phyloP scores from a whole-genome alignment of 2,113 vertebrate species.

The Oncorhynchus kisutch region DNA sequence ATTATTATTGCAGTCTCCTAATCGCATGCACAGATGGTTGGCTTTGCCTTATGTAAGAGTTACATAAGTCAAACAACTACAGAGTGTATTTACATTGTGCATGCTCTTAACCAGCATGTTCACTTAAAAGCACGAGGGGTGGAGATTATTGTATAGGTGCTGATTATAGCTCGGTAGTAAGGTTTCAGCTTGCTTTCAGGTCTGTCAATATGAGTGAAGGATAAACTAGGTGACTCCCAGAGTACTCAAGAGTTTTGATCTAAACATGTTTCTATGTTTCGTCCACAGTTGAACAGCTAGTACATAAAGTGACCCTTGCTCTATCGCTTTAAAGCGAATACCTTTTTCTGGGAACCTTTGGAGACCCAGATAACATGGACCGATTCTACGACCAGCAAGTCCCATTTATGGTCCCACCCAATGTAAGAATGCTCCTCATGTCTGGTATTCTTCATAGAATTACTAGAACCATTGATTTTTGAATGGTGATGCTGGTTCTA shows the following conservation, averaged over 20 bases:
- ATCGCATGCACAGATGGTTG: slow-evolving; percentile 48
- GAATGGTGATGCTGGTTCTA: no score
- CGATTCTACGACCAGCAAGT: slow-evolving; percentile 97
- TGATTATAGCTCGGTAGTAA: not conserved
- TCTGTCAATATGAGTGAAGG: not conserved
- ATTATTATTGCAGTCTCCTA: slow-evolving; percentile 26
- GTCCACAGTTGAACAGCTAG: slow-evolving; percentile 43
- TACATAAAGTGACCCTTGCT: slow-evolving; percentile 10
- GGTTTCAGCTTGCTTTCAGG: not conserved
- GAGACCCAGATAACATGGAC: slow-evolving; percentile 81
- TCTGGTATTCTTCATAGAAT: slow-evolving; percentile 6
- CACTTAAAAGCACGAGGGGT: slow-evolving; percentile 2
- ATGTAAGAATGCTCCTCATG: slow-evolving; percentile 75
- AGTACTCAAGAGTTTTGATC: slow-evolving; percentile 1
- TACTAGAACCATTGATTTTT: not conserved
- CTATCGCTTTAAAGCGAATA: slow-evolving; percentile 62
- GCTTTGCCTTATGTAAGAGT: slow-evolving; percentile 58
- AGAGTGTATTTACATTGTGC: slow-evolving; percentile 39
- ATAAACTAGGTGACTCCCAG: slow-evolving; percentile 43
- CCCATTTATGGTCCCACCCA: slow-evolving; percentile 88
- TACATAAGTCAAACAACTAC: slow-evolving; percentile 35
- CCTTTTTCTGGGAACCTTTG: slow-evolving; percentile 44
- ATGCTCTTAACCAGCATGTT: not conserved
- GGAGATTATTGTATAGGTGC: not conserved
- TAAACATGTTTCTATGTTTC: slow-evolving; percentile 21